phyloP scores from a whole-genome alignment of 2,888 invertebrate genomes.

The Melieria omissa region DNA sequence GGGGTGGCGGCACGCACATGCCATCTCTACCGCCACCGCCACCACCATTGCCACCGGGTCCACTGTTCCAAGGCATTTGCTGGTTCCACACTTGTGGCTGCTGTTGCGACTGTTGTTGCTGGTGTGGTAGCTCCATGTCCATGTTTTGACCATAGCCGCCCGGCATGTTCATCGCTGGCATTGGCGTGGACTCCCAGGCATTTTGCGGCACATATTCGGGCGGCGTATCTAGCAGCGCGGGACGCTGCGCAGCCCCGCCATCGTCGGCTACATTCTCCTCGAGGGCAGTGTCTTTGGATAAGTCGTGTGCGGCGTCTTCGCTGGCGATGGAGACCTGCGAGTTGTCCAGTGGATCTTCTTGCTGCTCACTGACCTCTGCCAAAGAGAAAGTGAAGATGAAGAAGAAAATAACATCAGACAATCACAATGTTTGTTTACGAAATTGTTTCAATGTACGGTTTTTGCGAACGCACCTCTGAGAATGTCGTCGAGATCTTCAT shows the following conservation, averaged over 20 bases:
- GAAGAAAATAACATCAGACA: conserved; percentile 36
- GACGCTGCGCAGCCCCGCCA: conserved; percentile 44
- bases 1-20: conserved; percentile 46
- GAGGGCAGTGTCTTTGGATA: conserved; percentile 7
- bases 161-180: conserved; percentile 18
- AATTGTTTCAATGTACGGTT: neutral
- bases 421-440: conserved; percentile 11
- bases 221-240: conserved; percentile 60
- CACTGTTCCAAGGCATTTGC: conserved; percentile 52
- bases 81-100: conserved; percentile 54
- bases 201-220: conserved; percentile 52
- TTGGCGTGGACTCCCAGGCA: conserved; percentile 51
- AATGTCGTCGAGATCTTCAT: conserved; percentile 74
- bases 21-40: conserved; percentile 43
- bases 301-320: conserved; percentile 32
- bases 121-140: conserved; percentile 41
- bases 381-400: conserved; percentile 26
- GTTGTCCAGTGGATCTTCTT: conserved; percentile 23
- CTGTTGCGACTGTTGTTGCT: conserved; percentile 40
- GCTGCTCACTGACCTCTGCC: conserved; percentile 31
- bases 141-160: conserved; percentile 21
- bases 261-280: neutral
- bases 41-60: conserved; percentile 37
- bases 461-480: conserved; percentile 54
- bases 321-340: conserved; percentile 28